phyloP scores from a whole-genome alignment of 2,113 vertebrate species.

The Phalacrocorax carbo region DNA sequence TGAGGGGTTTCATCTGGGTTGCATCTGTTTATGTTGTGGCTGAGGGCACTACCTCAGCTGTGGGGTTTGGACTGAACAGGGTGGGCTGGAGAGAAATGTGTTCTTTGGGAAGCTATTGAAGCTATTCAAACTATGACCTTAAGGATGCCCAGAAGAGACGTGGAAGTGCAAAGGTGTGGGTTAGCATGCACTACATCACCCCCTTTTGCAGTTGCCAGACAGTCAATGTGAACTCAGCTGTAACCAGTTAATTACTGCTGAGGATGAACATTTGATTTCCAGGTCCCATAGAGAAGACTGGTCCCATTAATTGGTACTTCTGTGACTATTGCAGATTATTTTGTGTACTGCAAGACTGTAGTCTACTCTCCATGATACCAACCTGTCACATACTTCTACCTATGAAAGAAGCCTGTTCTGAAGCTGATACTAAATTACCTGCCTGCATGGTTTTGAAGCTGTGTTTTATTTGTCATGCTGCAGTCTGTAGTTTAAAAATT shows the following conservation, averaged over 20 bases:
- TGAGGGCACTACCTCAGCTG: neutral
- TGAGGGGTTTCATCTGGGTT: neutral
- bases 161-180: accelerated
- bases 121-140: neutral
- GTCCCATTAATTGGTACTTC: neutral
- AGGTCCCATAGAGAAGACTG: neutral
- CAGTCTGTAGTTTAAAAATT: neutral
- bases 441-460: neutral
- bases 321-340: neutral
- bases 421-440: neutral
- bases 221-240: neutral
- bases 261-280: neutral
- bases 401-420: neutral
- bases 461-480: neutral
- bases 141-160: neutral
- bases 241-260: neutral
- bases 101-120: neutral
- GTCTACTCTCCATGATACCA: neutral
- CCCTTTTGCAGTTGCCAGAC: neutral
- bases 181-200: neutral
- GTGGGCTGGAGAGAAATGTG: neutral
- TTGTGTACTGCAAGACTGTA: neutral
- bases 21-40: neutral
- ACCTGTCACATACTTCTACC: neutral
- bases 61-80: neutral